A percentile compares a stretch with the other conserved stretches of the same genome.
These are phyloP conservation scores for Xanthia togata DNA, from an alignment of 2,888 invertebrate species.

Conservation along the genomic window DNA sequence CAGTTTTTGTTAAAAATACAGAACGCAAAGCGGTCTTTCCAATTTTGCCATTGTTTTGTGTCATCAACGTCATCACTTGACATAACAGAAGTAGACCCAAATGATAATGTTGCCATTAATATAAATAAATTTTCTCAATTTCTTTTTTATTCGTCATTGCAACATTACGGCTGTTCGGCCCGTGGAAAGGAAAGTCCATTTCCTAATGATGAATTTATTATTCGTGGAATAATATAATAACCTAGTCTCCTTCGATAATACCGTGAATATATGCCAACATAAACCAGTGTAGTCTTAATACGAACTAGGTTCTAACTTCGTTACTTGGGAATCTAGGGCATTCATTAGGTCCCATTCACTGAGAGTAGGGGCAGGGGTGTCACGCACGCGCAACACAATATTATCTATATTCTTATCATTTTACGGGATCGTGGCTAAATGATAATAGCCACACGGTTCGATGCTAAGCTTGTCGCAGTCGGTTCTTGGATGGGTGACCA, in stretches of 20 bases:
- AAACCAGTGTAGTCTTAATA: slow-evolving; percentile 27
- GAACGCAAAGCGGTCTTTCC: neutral
- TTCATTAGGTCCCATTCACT: slow-evolving; percentile 54
- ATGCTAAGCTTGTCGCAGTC: neutral
- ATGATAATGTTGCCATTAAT: slow-evolving; percentile 45
- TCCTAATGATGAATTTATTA: slow-evolving; percentile 18
- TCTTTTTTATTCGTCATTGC: slow-evolving; percentile 40
- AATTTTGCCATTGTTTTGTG: neutral
- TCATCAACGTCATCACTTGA: slow-evolving; percentile 16
- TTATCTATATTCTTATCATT: neutral
- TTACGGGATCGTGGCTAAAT: neutral
- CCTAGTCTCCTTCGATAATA: neutral
- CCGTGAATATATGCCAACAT: slow-evolving; percentile 28
- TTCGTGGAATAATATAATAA: neutral
- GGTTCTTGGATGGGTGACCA: neutral
- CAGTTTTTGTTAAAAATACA: neutral
- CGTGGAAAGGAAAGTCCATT: neutral
- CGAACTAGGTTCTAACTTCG: slow-evolving; percentile 28
- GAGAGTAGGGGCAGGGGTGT: slow-evolving; percentile 32
- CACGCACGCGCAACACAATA: neutral
- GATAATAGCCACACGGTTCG: no score
- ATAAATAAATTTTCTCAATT: slow-evolving; percentile 42
- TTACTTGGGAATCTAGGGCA: slow-evolving; percentile 56
- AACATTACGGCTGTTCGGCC: neutral
- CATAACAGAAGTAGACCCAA: slow-evolving; percentile 34